Conservation (phyloP, 2,888 invertebrate genomes). For the Eucriotettix oculatus region DNA sequence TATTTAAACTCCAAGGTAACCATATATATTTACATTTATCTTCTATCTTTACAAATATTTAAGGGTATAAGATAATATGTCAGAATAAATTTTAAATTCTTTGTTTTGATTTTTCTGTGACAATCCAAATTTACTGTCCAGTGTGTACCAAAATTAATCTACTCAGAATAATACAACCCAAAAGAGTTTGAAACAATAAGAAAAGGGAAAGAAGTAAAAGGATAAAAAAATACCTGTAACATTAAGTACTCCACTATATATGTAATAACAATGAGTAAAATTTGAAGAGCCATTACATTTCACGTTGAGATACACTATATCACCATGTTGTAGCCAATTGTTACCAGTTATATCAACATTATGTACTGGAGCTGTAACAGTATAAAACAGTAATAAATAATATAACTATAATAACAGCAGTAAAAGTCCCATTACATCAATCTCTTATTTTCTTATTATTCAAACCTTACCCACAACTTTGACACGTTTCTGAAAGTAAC, state of each 20-base stretch:
- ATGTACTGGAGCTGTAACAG: constrained; percentile 48
- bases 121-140: too few species aligned
- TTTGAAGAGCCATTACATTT: constrained; percentile 60
- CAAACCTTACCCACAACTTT: constrained; percentile 44
- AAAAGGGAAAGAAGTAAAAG: not conserved
- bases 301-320: constrained; percentile 46
- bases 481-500: constrained; percentile 49
- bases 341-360: constrained; percentile 54
- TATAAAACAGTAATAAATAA: not conserved
- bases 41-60: too few species aligned
- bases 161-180: too few species aligned
- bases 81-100: too few species aligned
- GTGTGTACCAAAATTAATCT: too few species aligned
- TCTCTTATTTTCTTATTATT: not conserved
- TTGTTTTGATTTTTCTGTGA: too few species aligned
- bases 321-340: constrained; percentile 71
- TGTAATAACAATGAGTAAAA: constrained; percentile 50
- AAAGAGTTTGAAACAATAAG: too few species aligned
- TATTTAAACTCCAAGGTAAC: too few species aligned
- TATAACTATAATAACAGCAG: not conserved
- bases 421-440: not conserved
- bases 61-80: too few species aligned
- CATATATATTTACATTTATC: too few species aligned
- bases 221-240: constrained; percentile 17
- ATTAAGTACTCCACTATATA: constrained; percentile 37